Evolutionary conservation across 2,888 invertebrate species (phyloP), one percentile per base, ranked within the genome.

Genomic region (Drosophila yooni): DNA sequence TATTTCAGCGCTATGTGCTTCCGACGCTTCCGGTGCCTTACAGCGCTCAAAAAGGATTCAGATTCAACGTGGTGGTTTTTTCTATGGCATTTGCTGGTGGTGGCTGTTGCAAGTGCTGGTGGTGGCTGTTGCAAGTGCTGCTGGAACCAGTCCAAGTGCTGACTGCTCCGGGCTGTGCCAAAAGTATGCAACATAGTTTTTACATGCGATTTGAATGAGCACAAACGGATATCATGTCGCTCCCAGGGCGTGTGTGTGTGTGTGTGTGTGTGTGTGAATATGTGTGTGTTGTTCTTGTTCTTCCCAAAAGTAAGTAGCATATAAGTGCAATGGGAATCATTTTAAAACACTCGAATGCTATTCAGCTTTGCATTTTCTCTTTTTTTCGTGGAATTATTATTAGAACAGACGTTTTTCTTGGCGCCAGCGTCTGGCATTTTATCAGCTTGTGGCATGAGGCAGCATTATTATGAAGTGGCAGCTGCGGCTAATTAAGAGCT

Each of bases 161-260:
- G 76, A 72, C 74, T 84, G 68, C 81, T 79, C 74, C 72, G 69
- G 70, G 61, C 70, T 77, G 59, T 82, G 79, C 82, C 74, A 77
- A 70, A 72, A 79, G 62, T 79, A 65, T 70, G 54, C 61, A 62
- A 77, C 75, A 78, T 65, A 74, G 67, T 78, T 84, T 85, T 85
- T 85, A 84, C 85, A 87, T 82, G 87, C 83, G 81, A 87, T 87
- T 86, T 87, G 87, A 84, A 86, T 87, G 83, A 83, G 85, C 82
- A 81, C 86, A 81, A 86, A 61, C 88, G 86, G 86, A 83, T 79
- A 83, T 83, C 83, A 77, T 79, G 76, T 78, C 65, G 65, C 48
- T 70, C 59, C 54, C 52, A 31, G 29, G 38, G 25, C 68, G 54
- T 56, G 33, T 57, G 21, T 59, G 31, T 58, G 50, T 72, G 54